Conservation (phyloP, 2,888 invertebrate genomes). For the Ceriagrion tenellum region DNA sequence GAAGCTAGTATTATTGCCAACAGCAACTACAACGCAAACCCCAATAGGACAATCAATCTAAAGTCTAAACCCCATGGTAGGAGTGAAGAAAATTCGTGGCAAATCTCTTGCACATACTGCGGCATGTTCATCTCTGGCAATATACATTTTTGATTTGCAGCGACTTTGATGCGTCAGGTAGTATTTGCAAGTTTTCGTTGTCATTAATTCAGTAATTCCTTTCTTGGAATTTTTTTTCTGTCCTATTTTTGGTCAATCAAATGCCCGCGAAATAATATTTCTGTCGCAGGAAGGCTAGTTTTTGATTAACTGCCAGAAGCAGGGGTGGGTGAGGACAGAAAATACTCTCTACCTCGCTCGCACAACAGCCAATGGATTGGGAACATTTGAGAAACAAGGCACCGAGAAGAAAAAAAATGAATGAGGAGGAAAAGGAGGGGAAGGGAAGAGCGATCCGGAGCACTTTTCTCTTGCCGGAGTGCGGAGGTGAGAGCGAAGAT, state of each 20-base stretch:
- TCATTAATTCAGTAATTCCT: not conserved
- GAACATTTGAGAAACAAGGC: not conserved
- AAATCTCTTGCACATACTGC: too few species aligned
- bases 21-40: too few species aligned
- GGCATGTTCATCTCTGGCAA: too few species aligned
- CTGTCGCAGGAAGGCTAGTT: not conserved
- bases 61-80: too few species aligned
- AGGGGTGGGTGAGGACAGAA: not conserved
- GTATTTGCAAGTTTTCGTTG: too few species aligned
- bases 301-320: not conserved
- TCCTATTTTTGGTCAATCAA: not conserved
- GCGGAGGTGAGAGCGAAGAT: not conserved
- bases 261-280: not conserved
- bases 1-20: too few species aligned
- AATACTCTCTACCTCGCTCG: not conserved
- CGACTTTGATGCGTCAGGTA: too few species aligned
- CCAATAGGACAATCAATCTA: too few species aligned
- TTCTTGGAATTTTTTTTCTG: not conserved
- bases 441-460: not conserved
- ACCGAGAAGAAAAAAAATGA: not conserved
- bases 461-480: not conserved
- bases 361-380: not conserved
- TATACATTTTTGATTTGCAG: too few species aligned
- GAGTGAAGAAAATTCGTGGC: too few species aligned
- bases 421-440: not conserved